Conservation (phyloP, 2,113 vertebrate species). For the Antechinus stuartii region DNA sequence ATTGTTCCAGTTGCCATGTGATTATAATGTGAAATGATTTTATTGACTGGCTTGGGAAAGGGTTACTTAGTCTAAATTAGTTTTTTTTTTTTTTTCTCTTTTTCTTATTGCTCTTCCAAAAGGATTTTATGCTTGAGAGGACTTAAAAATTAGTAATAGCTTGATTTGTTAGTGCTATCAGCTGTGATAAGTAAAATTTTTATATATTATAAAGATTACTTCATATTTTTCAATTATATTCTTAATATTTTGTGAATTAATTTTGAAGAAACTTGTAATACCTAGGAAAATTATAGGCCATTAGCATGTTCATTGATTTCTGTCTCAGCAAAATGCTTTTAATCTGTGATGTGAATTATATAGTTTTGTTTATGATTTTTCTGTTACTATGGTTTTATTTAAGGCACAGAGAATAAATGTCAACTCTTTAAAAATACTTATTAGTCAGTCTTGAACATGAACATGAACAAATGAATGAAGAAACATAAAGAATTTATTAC, state of each 20-base stretch:
- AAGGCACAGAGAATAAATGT: neutral
- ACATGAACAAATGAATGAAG: neutral
- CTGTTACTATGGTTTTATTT: neutral
- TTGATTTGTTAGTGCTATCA: conserved; percentile 61
- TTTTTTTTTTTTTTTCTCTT: conserved; percentile 38
- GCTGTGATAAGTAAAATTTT: conserved; percentile 56
- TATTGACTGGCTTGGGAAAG: conserved; percentile 20
- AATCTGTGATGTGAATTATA: neutral
- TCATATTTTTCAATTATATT: conserved; percentile 40
- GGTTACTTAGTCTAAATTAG: conserved; percentile 23
- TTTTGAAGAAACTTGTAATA: conserved; percentile 16
- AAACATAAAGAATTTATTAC: neutral
- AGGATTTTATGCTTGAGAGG: neutral
- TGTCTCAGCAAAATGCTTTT: neutral
- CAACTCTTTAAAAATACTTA: neutral
- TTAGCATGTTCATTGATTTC: conserved; percentile 6
- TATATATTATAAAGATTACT: conserved; percentile 54
- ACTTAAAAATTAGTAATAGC: conserved; percentile 65
- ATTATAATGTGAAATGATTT: conserved; percentile 53
- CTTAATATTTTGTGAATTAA: conserved; percentile 15
- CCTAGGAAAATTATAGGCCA: conserved; percentile 58
- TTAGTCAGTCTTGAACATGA: neutral
- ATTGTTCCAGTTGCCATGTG: conserved; percentile 25
- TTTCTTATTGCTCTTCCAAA: conserved; percentile 23
- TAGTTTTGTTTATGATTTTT: neutral